Evolutionary conservation across 2,888 invertebrate species (phyloP), one percentile per base, ranked within the genome.

Genomic region (Coecobrya sp.): DNA sequence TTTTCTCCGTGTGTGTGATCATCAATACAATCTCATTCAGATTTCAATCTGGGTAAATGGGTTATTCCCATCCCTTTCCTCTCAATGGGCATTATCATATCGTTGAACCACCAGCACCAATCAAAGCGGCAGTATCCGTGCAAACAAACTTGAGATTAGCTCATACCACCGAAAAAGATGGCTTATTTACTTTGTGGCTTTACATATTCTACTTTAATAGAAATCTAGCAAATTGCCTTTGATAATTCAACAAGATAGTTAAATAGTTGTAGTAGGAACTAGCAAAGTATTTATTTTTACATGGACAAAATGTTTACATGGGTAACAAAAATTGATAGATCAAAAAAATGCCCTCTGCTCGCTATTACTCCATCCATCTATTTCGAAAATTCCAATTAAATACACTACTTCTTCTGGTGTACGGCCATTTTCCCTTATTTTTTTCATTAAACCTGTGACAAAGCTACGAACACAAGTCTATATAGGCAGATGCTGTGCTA

Each of bases 11-110:
- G 10, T 59, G 59, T 82, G 19, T 36, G 5, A 36, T 85, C 65
- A 65, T 45, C 65, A 45, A 62, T 85, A 62, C 65, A 88, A 88
- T 85, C 76, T 65, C 70, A 88, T 92, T 92, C 82, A 81, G 88
- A 88, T 92, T 84, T 88, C 88, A 25, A 82, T 82, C 92, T 79
- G 55, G 87, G 87, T 73, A 87, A 88, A 84, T 87, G 88, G 88
- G 79, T 81, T 88, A 88, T 65, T 87, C 59, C 82, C 36, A 19
- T 59, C 76, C 76, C 76, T 76, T 76, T 42, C n/a, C 49, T 76
- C n/a, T 16, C 42, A 73, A 52, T 52, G 25, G 45, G 45, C 45
- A 76, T 45, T 76, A 45, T 45, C 73, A 45, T 36, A 70, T n/a
- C 36, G 36, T 70, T 70, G n/a, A 70, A 70, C 68, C 5, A n/a